Conservation (phyloP, 37 sponge, comb jelly and placozoan genomes). For the Beroe forskalii region DNA sequence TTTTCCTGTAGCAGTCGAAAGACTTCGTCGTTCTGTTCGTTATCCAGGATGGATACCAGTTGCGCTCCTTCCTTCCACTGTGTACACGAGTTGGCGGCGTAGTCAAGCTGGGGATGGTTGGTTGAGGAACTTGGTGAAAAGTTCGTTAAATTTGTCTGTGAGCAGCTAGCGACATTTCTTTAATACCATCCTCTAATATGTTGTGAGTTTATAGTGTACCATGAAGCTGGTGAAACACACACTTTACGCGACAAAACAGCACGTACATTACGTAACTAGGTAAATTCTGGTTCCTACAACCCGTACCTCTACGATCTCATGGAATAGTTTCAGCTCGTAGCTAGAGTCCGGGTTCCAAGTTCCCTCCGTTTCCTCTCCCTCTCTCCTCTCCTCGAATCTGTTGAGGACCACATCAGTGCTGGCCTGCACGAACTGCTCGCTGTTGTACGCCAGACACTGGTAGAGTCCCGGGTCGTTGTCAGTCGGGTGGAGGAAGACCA, state of each 20-base stretch:
- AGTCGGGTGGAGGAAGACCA: slow-evolving; percentile 17
- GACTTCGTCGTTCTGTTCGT: slow-evolving; percentile 17
- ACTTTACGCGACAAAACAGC: too few relatives aligned
- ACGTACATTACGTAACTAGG: too few relatives aligned
- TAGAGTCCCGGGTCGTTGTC: slow-evolving; percentile 23
- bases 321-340: slow-evolving; percentile 30
- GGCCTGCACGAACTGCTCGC: slow-evolving; percentile 31
- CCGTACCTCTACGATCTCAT: background rate
- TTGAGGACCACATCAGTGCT: slow-evolving; percentile 41
- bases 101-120: too few relatives aligned
- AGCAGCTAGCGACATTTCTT: too few relatives aligned
- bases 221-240: too few relatives aligned
- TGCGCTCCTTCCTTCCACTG: background rate
- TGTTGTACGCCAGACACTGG: slow-evolving; percentile 57
- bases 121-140: too few relatives aligned
- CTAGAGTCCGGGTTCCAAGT: background rate
- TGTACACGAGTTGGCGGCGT: too few relatives aligned
- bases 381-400: background rate
- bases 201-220: too few relatives aligned
- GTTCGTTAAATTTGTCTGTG: too few relatives aligned
- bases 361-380: background rate
- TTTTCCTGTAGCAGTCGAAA: slow-evolving; percentile 33
- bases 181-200: too few relatives aligned
- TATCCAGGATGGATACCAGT: slow-evolving; percentile 13
- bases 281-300: too few relatives aligned